Conservation (phyloP, 2,113 vertebrate genomes). For the Halichoeres trimaculatus region DNA sequence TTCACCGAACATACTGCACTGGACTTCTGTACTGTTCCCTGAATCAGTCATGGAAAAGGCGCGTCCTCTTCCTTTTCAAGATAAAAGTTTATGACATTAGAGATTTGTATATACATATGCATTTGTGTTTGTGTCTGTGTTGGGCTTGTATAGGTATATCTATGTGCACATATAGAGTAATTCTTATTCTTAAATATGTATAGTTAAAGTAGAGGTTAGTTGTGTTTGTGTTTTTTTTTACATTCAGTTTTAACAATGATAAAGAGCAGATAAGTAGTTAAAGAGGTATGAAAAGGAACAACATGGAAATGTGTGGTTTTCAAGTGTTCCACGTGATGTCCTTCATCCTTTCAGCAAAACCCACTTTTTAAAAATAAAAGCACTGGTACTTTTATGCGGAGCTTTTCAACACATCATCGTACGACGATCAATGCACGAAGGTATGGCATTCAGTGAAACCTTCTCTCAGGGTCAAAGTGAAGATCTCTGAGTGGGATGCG, state of each 20-base stretch:
- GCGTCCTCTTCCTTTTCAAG: constrained; percentile 76
- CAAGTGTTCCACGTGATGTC: constrained; percentile 47
- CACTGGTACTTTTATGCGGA: too few relatives aligned
- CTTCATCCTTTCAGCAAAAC: constrained; percentile 42
- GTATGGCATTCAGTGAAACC: not conserved
- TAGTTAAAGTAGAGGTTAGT: constrained; percentile 81
- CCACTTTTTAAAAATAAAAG: constrained; percentile 31
- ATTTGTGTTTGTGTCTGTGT: constrained; percentile 74
- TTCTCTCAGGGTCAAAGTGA: not conserved
- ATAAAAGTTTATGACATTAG: constrained; percentile 80
- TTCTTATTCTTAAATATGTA: constrained; percentile 80
- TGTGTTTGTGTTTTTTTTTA: constrained; percentile 77
- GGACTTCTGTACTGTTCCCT: constrained; percentile 80
- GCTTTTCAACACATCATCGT: too few relatives aligned
- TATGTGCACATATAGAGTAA: constrained; percentile 79
- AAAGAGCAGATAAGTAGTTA: constrained; percentile 67
- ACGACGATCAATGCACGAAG: too few relatives aligned
- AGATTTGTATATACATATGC: constrained; percentile 82
- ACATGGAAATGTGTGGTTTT: constrained; percentile 41
- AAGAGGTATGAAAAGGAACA: constrained; percentile 54
- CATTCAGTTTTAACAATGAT: constrained; percentile 80
- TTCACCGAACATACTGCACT: constrained; percentile 75
- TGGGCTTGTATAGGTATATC: constrained; percentile 75
- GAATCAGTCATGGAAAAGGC: constrained; percentile 81
- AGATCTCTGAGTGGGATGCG: constrained; percentile 10